Conservation (phyloP, 2,113 vertebrate genomes). For the Herpetotheres cachinnans region DNA sequence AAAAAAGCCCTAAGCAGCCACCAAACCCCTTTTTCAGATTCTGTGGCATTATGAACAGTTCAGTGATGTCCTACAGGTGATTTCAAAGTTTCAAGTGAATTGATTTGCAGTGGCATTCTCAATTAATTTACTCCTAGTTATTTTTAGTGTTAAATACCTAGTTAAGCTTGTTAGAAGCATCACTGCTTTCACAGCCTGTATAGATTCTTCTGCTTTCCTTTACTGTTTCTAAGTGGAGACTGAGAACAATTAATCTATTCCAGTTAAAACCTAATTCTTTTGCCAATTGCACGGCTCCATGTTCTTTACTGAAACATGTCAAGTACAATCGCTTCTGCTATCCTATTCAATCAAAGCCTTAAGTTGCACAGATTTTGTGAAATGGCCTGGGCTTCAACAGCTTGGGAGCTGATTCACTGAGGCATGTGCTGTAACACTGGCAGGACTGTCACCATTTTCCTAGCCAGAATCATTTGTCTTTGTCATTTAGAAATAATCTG, state of each 20-base stretch:
- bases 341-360: conserved; percentile 37
- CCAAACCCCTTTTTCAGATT: not conserved
- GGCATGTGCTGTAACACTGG: conserved; percentile 57
- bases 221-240: not conserved
- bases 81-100: not conserved
- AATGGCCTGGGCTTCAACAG: conserved; percentile 49
- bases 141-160: not conserved
- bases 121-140: not conserved
- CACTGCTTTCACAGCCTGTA: not conserved
- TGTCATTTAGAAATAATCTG: conserved; percentile 55
- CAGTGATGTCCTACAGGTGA: not conserved
- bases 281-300: not conserved
- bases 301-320: conserved; percentile 34
- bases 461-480: conserved; percentile 42
- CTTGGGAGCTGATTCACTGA: conserved; percentile 54
- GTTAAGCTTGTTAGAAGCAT: not conserved
- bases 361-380: conserved; percentile 33
- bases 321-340: conserved; percentile 48
- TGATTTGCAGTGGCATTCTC: not conserved
- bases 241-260: conserved; percentile 41
- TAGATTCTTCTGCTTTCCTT: not conserved
- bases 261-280: conserved; percentile 22
- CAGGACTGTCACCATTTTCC: conserved; percentile 34
- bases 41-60: not conserved
- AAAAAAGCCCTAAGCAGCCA: not conserved